A percentile compares a stretch with the other conserved stretches of the same genome.
Evolutionary conservation across 2,888 invertebrate species (phyloP).

Genomic region (Caenorhabditis sp.): DNA sequence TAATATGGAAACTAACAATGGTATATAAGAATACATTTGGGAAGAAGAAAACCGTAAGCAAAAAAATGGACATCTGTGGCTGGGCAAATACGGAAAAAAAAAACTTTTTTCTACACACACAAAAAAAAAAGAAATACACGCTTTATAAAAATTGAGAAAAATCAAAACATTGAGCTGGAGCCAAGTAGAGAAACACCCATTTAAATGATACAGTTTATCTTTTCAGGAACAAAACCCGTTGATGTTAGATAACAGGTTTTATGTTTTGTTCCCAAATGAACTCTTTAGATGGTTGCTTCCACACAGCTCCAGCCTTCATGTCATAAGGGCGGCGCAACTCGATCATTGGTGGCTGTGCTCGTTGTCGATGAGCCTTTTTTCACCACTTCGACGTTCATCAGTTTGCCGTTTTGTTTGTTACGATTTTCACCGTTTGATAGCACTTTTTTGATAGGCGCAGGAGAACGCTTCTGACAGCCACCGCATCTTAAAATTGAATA

Average conservation of each 20-base stretch:
- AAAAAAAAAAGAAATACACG: neutral
- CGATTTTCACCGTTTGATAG: neutral
- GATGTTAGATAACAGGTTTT: neutral
- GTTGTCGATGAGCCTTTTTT: neutral
- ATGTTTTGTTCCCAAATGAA: neutral
- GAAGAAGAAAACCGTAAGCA: no score
- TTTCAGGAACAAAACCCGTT: neutral
- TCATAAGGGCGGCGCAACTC: conserved; percentile 29
- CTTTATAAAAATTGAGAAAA: no score
- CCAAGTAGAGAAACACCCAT: conserved; percentile 30
- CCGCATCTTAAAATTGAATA: conserved; percentile 1
- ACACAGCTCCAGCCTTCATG: conserved; percentile 41
- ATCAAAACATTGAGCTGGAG: conserved; percentile 13
- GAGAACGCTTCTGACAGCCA: neutral
- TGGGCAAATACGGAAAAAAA: conserved; percentile 6
- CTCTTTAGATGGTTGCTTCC: conserved; percentile 32
- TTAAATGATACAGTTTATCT: conserved; percentile 15
- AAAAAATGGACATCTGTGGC: no score
- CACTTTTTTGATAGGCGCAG: neutral
- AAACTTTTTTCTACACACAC: neutral
- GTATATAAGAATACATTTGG: no score
- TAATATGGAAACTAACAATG: neutral
- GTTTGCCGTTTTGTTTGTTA: conserved; percentile 21
- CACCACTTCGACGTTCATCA: conserved; percentile 28
- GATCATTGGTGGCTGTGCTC: conserved; percentile 8